Conservation (phyloP, 2,113 vertebrate genomes). For the Sciurus niger region DNA sequence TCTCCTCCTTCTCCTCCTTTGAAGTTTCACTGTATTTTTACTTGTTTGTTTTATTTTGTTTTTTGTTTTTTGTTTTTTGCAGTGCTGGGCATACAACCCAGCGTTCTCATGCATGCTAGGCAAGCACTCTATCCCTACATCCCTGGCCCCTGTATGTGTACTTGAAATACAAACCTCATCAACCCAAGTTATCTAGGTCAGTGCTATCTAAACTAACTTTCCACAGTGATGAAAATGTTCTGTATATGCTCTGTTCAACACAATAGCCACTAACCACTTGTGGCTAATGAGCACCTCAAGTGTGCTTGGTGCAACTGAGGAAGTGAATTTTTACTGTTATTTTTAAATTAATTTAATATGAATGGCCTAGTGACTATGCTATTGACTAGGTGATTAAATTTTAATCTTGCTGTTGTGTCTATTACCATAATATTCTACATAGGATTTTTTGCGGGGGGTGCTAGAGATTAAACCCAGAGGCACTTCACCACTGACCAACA, state of each 20-base stretch:
- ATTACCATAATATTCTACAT: slow-evolving; percentile 83
- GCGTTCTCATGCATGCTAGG: background rate
- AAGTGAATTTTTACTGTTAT: slow-evolving; percentile 45
- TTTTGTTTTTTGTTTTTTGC: background rate
- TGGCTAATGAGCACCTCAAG: background rate
- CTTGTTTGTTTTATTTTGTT: no score
- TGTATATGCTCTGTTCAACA: background rate
- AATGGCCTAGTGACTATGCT: background rate
- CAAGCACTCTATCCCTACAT: background rate
- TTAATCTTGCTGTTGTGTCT: slow-evolving; percentile 85
- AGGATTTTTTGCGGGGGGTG: slow-evolving; percentile 59
- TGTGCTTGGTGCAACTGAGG: background rate
- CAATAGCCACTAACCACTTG: background rate
- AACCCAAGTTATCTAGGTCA: slow-evolving; percentile 75
- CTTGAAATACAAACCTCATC: slow-evolving; percentile 76
- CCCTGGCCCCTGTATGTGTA: background rate
- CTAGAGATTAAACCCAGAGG: no score
- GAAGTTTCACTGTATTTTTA: slow-evolving; percentile 80
- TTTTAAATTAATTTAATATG: slow-evolving; percentile 44
- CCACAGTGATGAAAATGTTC: background rate
- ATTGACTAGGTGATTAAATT: slow-evolving; percentile 78
- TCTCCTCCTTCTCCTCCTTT: background rate
- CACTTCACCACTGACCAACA: no score
- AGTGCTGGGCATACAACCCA: background rate
- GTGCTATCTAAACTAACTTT: background rate